Evolutionary conservation across 2,113 vertebrate genomes (phyloP).

Genomic region (Triplophysa tibetana): DNA sequence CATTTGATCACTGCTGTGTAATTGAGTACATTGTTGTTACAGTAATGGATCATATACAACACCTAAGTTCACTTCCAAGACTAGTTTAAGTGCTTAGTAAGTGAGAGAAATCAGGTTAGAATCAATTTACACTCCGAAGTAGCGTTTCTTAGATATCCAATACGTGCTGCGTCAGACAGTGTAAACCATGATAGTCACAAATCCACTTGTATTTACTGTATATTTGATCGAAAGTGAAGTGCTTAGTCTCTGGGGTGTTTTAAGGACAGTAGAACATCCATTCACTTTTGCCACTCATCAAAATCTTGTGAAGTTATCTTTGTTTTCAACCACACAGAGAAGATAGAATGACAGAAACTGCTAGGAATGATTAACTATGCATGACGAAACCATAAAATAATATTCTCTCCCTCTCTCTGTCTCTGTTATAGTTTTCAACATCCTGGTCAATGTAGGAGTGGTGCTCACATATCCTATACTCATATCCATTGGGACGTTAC

Average conservation of each 20-base stretch:
- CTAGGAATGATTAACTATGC: not conserved
- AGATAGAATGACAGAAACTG: not conserved
- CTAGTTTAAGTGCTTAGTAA: constrained; percentile 46
- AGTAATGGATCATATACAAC: constrained; percentile 24
- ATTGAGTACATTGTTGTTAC: constrained; percentile 3
- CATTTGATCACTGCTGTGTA: constrained; percentile 13
- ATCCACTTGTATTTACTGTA: constrained; percentile 50
- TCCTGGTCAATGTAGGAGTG: constrained; percentile 94
- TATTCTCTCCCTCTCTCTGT: constrained; percentile 2
- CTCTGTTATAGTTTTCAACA: constrained; percentile 86
- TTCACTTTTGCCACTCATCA: constrained; percentile 32
- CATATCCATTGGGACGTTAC: constrained; percentile 95
- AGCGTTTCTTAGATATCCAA: constrained; percentile 47
- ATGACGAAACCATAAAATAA: not conserved
- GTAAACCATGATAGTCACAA: constrained; percentile 35
- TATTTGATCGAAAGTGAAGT: constrained; percentile 35
- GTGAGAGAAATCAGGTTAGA: constrained; percentile 33
- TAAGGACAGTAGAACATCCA: constrained; percentile 25
- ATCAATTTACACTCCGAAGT: constrained; percentile 41
- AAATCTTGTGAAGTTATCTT: not conserved
- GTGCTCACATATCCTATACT: constrained; percentile 96
- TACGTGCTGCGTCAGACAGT: constrained; percentile 46
- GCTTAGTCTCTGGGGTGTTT: constrained; percentile 17
- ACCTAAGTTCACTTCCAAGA: constrained; percentile 37
- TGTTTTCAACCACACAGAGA: constrained; percentile 15